phyloP scores from a whole-genome alignment of 2,113 vertebrate genomes.

The Hippocampus abdominalis region DNA sequence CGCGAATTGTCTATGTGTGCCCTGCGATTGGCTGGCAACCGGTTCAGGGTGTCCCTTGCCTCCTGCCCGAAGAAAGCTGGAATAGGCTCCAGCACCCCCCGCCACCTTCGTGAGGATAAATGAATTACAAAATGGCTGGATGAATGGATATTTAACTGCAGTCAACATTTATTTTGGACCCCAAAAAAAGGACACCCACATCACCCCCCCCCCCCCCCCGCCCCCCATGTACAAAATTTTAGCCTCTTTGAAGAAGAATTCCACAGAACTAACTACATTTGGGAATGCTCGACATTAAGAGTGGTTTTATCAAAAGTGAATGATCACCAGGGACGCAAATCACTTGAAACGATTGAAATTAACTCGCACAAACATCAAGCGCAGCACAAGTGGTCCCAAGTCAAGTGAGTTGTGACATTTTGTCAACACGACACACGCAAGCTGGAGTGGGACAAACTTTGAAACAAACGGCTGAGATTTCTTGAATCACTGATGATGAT shows the following conservation, averaged over 20 bases:
- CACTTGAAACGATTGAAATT: constrained; percentile 12
- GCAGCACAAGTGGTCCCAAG: constrained; percentile 39
- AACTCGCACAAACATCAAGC: constrained; percentile 19
- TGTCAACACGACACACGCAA: constrained; percentile 33
- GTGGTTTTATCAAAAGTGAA: constrained; percentile 1
- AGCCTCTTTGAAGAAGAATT: neutral
- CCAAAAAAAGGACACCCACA: neutral
- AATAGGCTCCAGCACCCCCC: too few relatives aligned
- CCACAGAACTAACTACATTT: neutral
- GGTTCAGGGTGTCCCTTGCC: too few relatives aligned
- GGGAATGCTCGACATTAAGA: neutral
- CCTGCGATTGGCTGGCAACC: too few relatives aligned
- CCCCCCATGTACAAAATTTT: neutral
- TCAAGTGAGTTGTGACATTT: constrained; percentile 36
- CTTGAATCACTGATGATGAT: neutral
- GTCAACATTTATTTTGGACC: neutral
- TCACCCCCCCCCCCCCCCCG: neutral
- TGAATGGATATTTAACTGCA: neutral
- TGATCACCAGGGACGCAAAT: neutral
- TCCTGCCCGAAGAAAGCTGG: too few relatives aligned
- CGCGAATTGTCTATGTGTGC: too few relatives aligned
- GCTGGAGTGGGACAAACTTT: constrained; percentile 23
- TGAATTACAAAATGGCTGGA: too few relatives aligned
- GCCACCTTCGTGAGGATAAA: too few relatives aligned
- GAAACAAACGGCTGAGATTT: constrained; percentile 37